A percentile compares a stretch with the other conserved stretches of the same genome.
phyloP scores from a whole-genome alignment of 2,113 vertebrate species.

The Uria aalge region DNA sequence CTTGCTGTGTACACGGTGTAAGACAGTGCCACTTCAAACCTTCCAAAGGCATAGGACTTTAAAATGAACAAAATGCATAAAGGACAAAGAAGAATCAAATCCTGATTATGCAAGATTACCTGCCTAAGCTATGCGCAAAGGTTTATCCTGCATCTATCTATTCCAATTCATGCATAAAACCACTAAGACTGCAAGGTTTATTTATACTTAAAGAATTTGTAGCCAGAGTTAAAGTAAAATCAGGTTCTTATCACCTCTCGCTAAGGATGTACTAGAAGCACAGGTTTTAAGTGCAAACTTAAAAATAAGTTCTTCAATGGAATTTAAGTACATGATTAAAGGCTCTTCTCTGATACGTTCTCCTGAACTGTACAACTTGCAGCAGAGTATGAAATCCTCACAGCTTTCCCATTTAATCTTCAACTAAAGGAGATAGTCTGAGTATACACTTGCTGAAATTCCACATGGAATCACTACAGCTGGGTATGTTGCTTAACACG shows the following conservation, averaged over 20 bases:
- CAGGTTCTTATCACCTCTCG: neutral
- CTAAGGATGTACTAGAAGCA: neutral
- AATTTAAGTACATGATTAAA: neutral
- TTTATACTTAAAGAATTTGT: neutral
- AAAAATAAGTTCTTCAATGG: neutral
- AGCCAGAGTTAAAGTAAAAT: neutral
- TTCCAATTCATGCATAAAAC: neutral
- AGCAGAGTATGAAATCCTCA: neutral
- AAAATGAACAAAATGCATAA: neutral
- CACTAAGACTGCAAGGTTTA: neutral
- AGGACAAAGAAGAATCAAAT: neutral
- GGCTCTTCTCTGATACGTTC: neutral
- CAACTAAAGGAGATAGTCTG: neutral
- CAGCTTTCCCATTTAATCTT: neutral
- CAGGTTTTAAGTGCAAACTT: neutral
- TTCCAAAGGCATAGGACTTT: neutral
- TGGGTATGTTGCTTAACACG: neutral
- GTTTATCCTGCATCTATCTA: neutral
- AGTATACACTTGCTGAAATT: neutral
- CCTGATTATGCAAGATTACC: neutral
- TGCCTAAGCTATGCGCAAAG: neutral
- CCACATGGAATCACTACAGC: neutral
- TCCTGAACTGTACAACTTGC: neutral
- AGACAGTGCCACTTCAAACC: neutral
- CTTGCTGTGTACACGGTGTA: neutral